Conservation (phyloP, 2,888 invertebrate genomes). For the Helleia helle region DNA sequence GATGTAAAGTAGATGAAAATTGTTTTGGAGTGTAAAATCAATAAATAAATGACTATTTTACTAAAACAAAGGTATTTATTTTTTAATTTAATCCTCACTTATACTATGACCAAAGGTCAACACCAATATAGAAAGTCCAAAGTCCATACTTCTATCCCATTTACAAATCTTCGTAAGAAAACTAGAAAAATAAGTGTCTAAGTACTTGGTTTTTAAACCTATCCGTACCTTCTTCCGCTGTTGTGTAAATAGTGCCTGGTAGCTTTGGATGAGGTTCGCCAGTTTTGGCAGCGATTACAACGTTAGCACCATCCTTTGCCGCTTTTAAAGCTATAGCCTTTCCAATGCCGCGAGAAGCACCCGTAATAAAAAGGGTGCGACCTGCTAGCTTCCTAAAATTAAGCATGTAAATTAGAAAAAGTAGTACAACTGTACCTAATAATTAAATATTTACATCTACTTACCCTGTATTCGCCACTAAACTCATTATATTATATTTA, state of each 20-base stretch:
- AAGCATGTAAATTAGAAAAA: conserved; percentile 20
- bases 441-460: conserved; percentile 16
- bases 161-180: not conserved
- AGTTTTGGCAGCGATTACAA: conserved; percentile 94
- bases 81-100: not conserved
- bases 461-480: conserved; percentile 68
- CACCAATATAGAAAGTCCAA: conserved; percentile 20
- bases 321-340: conserved; percentile 95
- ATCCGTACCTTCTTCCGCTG: conserved; percentile 87
- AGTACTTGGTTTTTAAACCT: not conserved
- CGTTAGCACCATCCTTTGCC: conserved; percentile 93
- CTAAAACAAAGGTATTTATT: no score
- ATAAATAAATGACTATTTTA: no score
- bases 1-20: no score
- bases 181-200: not conserved
- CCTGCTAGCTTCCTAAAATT: conserved; percentile 81
- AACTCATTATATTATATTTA: conserved; percentile 45
- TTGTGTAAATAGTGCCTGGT: conserved; percentile 92
- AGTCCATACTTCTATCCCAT: conserved; percentile 19
- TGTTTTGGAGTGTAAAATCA: no score
- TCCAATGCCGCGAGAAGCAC: conserved; percentile 97
- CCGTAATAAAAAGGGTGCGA: conserved; percentile 94
- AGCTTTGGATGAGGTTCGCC: conserved; percentile 92
- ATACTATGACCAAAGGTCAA: conserved; percentile 18
- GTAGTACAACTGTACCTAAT: conserved; percentile 17